A percentile compares a stretch with the other conserved stretches of the same genome.
Conservation (phyloP, 2,113 vertebrate genomes). For the Periophthalmus modestus region DNA sequence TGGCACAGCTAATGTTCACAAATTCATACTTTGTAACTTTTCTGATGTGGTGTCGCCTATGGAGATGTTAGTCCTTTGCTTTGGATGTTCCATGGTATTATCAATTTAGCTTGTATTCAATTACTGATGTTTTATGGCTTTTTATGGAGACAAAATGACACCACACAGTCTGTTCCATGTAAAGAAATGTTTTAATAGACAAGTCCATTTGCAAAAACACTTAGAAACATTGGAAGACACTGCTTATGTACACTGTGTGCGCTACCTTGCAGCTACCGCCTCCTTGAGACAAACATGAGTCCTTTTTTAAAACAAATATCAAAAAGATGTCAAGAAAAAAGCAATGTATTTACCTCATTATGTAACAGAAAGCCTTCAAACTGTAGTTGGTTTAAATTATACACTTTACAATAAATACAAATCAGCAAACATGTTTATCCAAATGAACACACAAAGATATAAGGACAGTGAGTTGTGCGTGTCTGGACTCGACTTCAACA, state of each 20-base stretch:
- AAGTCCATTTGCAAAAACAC: conserved; percentile 73
- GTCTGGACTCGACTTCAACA: conserved; percentile 64
- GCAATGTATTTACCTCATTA: conserved; percentile 50
- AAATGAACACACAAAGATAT: conserved; percentile 67
- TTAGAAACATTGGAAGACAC: conserved; percentile 73
- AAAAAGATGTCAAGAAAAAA: conserved; percentile 54
- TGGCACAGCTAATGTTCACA: no score
- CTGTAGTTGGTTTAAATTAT: conserved; percentile 67
- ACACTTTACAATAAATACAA: conserved; percentile 79
- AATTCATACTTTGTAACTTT: no score
- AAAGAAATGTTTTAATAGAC: conserved; percentile 74
- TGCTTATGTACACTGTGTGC: conserved; percentile 65
- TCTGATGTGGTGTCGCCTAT: no score
- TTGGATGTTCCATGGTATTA: no score
- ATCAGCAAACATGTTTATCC: conserved; percentile 64
- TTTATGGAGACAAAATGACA: conserved; percentile 29
- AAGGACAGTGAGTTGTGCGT: conserved; percentile 67
- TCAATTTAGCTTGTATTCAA: no score
- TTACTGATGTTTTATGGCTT: no score
- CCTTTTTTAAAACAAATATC: conserved; percentile 49
- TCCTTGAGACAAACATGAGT: conserved; percentile 57
- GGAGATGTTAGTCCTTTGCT: no score
- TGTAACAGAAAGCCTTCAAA: conserved; percentile 70
- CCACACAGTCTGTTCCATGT: conserved; percentile 35
- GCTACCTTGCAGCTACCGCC: conserved; percentile 72